Evolutionary conservation across 2,797 vertebrate species (phyloP).

Genomic region (Poeciliopsis presidionis): DNA sequence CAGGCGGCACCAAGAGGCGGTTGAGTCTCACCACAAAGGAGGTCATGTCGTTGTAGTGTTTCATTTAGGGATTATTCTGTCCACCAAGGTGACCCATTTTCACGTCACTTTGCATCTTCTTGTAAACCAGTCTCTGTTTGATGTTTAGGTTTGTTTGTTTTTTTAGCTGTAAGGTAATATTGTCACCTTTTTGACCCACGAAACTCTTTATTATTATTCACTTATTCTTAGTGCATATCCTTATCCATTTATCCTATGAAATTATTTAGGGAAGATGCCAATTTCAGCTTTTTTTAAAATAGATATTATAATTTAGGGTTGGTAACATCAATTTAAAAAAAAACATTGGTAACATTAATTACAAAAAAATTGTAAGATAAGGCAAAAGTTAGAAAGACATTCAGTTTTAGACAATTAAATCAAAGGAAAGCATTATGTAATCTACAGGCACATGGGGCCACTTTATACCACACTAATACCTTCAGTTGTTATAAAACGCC

Average conservation of each 20-base stretch:
- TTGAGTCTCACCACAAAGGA: not conserved
- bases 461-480: too few species aligned
- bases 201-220: not conserved
- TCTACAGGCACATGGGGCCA: too few species aligned
- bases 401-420: not conserved
- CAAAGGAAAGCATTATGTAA: not conserved
- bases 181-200: not conserved
- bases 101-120: not conserved
- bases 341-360: not conserved
- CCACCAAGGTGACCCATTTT: not conserved
- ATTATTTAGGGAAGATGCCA: not conserved
- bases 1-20: not conserved
- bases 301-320: not conserved
- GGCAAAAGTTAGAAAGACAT: not conserved
- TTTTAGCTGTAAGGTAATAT: not conserved
- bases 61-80: not conserved
- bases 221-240: too few species aligned
- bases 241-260: not conserved
- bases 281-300: not conserved
- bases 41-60: not conserved
- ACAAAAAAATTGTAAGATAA: not conserved
- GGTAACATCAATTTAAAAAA: not conserved
- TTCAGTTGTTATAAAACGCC: too few species aligned
- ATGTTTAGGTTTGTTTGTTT: not conserved
- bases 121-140: not conserved